Conservation (phyloP, 2,113 vertebrate species). For the Ammospiza nelsoni region DNA sequence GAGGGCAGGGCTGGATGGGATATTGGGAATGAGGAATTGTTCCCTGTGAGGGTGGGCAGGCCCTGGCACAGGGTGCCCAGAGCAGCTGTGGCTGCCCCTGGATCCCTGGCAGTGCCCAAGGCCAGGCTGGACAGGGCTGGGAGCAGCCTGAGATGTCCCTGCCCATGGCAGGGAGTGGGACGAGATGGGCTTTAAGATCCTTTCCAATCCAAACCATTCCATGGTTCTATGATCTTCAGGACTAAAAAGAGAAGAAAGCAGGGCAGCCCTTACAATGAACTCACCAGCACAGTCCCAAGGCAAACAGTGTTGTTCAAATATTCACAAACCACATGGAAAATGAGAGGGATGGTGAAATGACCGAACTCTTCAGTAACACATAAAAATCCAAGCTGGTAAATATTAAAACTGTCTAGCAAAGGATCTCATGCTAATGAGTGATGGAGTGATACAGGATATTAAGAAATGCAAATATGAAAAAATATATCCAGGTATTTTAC, state of each 20-base stretch:
- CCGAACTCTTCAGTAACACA: background rate
- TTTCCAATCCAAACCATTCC: background rate
- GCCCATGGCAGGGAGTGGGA: background rate
- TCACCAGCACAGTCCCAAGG: background rate
- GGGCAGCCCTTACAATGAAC: background rate
- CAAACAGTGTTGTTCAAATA: background rate
- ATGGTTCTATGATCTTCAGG: background rate
- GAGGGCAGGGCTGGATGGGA: background rate
- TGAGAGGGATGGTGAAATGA: background rate
- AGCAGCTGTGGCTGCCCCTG: background rate
- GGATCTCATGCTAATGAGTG: background rate
- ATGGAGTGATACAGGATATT: background rate
- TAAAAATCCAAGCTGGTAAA: background rate
- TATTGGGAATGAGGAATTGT: background rate
- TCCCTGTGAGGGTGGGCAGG: rapidly evolving
- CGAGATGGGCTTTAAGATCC: background rate
- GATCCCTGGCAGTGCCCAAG: background rate
- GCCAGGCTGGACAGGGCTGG: background rate
- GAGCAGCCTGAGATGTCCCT: background rate
- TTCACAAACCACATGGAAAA: background rate
- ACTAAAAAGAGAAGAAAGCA: background rate
- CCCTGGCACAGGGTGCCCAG: background rate
- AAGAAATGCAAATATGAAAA: background rate
- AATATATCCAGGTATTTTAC: background rate
- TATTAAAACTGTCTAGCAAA: background rate